Base-by-base conservation (phyloP, 2,113 vertebrate species). In the Reinhardtius hippoglossoides region DNA sequence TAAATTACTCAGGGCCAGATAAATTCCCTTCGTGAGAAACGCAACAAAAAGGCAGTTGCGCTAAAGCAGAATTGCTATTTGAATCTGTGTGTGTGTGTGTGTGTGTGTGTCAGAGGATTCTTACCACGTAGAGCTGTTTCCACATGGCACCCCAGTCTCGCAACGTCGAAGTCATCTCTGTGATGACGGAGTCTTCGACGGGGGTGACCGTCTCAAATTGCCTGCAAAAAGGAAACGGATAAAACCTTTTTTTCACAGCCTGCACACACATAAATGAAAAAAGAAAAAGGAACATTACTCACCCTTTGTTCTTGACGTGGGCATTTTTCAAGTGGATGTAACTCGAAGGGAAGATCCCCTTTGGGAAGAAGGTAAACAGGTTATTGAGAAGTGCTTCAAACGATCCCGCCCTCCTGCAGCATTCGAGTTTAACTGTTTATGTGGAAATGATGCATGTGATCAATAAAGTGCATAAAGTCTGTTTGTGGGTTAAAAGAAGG, bases 61-160 rank as follows among this genome's bases (percentile, higher is more conserved):
- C 24, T 63, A 44, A 50, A 9, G 55, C 48, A 1, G 56, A 13
- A 6, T 44, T 56, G 56, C 46, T 37, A 26, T 67, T 67, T 46
- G 69, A 63, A 81, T 73, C 14, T 35, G 57, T 35, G 60, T 27
- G 27, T 31, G 31, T 31, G 31, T 7, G 31, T 31, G 31, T 7
- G 6, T 6, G 31, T 8, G 31, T 31, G 31, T 31, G 31, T 31
- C 6, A 31, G 31, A 31, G 27, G 1, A 7, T 20, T 74, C 87
- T 52, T 94, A 97, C 98, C 95, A 99, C 97, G 79, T 98, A 99
- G 74, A 99, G 97, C 59, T 97, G 97, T 77, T 99, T 99, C 98
- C 98, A 99, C 96, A 99, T 98, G 21, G 95, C 93, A 14, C 98
- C 98, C 98, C 98, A 99, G 91, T 99, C 98, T 90, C 98, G 94